Evolutionary conservation across 2,113 vertebrate genomes (phyloP).

Genomic region (Blennius ocellaris): DNA sequence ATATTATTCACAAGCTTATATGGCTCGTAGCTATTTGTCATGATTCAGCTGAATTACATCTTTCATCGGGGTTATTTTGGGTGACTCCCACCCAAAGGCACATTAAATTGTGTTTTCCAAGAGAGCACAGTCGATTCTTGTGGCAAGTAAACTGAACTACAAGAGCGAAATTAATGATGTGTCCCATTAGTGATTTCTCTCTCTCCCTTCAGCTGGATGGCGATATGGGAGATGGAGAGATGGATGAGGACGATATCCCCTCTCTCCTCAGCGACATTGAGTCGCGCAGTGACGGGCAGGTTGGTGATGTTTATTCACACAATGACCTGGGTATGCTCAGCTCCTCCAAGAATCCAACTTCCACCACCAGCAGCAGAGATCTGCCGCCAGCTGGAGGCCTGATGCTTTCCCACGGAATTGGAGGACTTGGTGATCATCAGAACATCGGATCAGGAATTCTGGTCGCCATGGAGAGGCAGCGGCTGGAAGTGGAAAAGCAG

Average conservation of each 20-base stretch:
- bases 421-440: conserved; percentile 35
- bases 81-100: background rate
- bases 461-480: conserved; percentile 91
- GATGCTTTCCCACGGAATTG: background rate
- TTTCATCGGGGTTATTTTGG: conserved; percentile 7
- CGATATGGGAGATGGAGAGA: conserved; percentile 77
- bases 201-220: conserved; percentile 64
- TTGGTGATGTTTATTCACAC: conserved; percentile 87
- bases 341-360: conserved; percentile 81
- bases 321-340: conserved; percentile 87
- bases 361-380: conserved; percentile 73
- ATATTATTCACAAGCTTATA: background rate
- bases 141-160: background rate
- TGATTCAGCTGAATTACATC: background rate
- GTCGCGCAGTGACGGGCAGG: conserved; percentile 83
- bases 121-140: background rate
- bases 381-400: conserved; percentile 21
- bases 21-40: background rate
- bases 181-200: conserved; percentile 1
- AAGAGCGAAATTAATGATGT: background rate
- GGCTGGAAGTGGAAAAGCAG: conserved; percentile 91
- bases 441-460: conserved; percentile 87
- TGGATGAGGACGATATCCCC: conserved; percentile 93
- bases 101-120: background rate
- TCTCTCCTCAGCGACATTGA: conserved; percentile 90